Percentiles rank a stretch among this genome's conserved stretches.
Conservation (phyloP, 2,888 invertebrate genomes). For the Liposcelis brunnea region DNA sequence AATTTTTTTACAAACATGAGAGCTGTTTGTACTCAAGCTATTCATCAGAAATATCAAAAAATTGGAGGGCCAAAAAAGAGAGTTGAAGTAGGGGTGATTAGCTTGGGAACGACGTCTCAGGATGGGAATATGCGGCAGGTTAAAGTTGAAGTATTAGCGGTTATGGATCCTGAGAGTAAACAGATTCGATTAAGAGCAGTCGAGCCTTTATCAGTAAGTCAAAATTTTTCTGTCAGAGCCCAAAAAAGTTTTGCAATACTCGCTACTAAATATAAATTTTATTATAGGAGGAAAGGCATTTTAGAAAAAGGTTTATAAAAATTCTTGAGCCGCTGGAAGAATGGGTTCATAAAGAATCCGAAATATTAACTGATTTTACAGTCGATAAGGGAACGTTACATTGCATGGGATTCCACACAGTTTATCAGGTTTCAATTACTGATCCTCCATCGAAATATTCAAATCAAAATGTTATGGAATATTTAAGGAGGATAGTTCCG, state of each 20-base stretch:
- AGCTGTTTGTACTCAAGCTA: slow-evolving; percentile 60
- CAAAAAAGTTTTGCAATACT: too few species aligned
- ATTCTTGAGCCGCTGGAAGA: slow-evolving; percentile 59
- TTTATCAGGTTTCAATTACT: slow-evolving; percentile 40
- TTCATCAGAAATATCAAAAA: slow-evolving; percentile 55
- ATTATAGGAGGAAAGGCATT: slow-evolving; percentile 20
- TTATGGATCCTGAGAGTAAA: slow-evolving; percentile 56
- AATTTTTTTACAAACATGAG: slow-evolving; percentile 52
- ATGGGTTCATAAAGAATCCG: slow-evolving; percentile 65
- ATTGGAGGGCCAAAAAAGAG: slow-evolving; percentile 54
- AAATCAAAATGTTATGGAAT: slow-evolving; percentile 72
- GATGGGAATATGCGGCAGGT: slow-evolving; percentile 53
- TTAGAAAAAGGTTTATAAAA: slow-evolving; percentile 64
- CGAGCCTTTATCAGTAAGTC: slow-evolving; percentile 44
- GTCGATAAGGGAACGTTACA: slow-evolving; percentile 64
- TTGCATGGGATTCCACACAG: slow-evolving; percentile 60
- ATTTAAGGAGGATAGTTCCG: slow-evolving; percentile 66
- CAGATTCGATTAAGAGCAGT: slow-evolving; percentile 61
- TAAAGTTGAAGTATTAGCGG: slow-evolving; percentile 74
- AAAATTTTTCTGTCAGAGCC: too few species aligned
- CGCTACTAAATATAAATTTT: neutral
- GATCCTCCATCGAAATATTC: slow-evolving; percentile 35
- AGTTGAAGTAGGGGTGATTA: slow-evolving; percentile 71
- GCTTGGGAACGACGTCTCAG: slow-evolving; percentile 70
- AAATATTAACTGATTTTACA: slow-evolving; percentile 63